Conservation (phyloP, 1,140 invertebrate species). For the Nephila pilipes region DNA sequence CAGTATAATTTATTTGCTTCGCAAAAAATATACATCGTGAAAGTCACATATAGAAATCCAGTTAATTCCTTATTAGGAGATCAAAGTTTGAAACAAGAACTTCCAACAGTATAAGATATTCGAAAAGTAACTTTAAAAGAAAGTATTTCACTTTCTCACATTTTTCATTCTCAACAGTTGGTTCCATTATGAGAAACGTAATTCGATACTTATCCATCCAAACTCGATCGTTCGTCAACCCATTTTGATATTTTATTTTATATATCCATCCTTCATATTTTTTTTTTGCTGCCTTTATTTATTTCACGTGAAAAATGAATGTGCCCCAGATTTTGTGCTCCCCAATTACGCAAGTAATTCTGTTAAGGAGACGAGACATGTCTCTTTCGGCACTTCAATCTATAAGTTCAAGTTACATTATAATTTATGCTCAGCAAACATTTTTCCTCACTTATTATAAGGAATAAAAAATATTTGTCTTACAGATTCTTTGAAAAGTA, state of each 20-base stretch:
- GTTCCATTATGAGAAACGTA: not conserved
- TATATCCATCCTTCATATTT: conserved; percentile 46
- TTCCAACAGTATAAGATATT: too few relatives aligned
- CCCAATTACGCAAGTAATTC: conserved; percentile 41
- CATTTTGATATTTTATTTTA: conserved; percentile 36
- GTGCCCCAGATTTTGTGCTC: conserved; percentile 38
- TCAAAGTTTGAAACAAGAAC: too few relatives aligned
- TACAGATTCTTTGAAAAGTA: not conserved
- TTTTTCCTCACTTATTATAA: conserved; percentile 17
- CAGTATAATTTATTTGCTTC: too few relatives aligned
- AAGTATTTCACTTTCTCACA: not conserved
- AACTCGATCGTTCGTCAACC: conserved; percentile 30
- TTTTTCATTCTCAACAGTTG: not conserved
- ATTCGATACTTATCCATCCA: conserved; percentile 27
- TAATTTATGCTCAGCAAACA: conserved; percentile 17
- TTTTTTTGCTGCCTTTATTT: conserved; percentile 15
- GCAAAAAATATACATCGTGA: too few relatives aligned
- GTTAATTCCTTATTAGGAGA: too few relatives aligned
- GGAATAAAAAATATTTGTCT: not conserved
- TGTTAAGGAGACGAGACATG: not conserved
- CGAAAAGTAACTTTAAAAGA: not conserved
- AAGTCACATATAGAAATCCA: too few relatives aligned
- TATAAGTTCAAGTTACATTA: conserved; percentile 38
- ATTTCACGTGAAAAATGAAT: conserved; percentile 54
- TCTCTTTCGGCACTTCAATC: conserved; percentile 23